phyloP scores from a whole-genome alignment of 2,113 vertebrate genomes.

The Bufo gargarizans region DNA sequence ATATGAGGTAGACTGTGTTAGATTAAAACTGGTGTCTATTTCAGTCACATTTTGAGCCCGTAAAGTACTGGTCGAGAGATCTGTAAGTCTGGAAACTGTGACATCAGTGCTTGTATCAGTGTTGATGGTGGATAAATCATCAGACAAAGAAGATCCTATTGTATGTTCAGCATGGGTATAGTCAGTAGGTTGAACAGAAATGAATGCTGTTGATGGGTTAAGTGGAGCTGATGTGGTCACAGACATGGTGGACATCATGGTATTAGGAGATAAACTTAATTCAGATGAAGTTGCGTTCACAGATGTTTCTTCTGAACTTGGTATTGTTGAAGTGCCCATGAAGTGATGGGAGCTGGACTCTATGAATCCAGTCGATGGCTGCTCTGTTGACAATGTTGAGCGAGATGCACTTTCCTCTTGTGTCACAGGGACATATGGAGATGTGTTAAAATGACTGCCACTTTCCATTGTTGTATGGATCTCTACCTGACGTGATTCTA shows the following conservation, averaged over 20 bases:
- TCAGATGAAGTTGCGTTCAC: neutral
- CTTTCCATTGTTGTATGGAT: neutral
- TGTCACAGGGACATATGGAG: neutral
- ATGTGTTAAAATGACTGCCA: neutral
- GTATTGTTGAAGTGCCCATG: neutral
- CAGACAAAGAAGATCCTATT: neutral
- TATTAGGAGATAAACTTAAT: neutral
- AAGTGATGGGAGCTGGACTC: neutral
- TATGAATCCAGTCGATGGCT: neutral
- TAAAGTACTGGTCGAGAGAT: neutral
- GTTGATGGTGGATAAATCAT: neutral
- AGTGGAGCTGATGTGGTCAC: neutral
- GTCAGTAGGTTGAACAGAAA: neutral
- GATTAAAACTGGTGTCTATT: neutral
- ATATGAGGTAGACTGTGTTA: neutral
- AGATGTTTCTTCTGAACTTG: neutral
- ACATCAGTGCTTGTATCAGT: neutral
- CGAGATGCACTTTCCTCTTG: neutral
- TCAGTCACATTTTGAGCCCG: neutral
- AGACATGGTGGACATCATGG: neutral
- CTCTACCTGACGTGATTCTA: neutral
- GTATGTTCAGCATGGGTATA: neutral
- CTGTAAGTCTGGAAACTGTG: neutral
- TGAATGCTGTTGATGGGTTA: neutral
- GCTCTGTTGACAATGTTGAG: neutral